These are phyloP conservation scores for Patiria miniata DNA, from an alignment of 35 echinoderm and acorn worm genomes.

Conservation along the genomic window DNA sequence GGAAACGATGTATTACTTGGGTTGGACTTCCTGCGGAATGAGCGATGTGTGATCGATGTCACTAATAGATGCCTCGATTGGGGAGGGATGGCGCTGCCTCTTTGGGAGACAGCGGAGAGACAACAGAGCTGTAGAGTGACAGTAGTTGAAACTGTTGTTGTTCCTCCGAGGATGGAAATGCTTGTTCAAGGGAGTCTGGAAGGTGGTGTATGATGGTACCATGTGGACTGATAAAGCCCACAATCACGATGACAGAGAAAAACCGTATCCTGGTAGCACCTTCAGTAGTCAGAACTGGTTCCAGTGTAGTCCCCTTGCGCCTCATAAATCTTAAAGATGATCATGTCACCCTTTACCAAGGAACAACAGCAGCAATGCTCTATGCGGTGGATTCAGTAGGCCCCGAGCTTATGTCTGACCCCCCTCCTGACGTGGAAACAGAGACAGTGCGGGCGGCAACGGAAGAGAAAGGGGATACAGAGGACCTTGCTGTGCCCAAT, in stretches of 20 bases:
- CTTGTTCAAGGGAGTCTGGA: slow-evolving; percentile 7
- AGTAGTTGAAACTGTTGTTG: background rate
- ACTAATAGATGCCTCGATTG: background rate
- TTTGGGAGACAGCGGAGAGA: background rate
- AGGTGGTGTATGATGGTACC: background rate
- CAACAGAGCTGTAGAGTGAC: background rate
- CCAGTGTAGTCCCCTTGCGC: background rate
- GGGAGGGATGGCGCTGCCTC: slow-evolving; percentile 2
- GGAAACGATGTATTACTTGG: background rate
- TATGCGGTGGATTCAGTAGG: background rate
- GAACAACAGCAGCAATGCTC: background rate
- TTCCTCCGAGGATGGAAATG: slow-evolving; percentile 32
- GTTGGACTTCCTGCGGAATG: slow-evolving; percentile 18
- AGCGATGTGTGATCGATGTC: slow-evolving; percentile 19
- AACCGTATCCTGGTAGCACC: background rate
- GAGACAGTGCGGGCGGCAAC: background rate
- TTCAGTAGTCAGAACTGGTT: background rate
- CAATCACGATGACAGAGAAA: background rate
- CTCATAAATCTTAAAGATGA: background rate
- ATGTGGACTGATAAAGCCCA: background rate
- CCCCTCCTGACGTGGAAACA: background rate
- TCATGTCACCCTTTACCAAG: background rate
- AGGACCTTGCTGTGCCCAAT: background rate
- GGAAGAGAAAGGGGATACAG: background rate
- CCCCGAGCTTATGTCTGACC: background rate